These are phyloP conservation scores for Synanthedon vespiformis DNA, from an alignment of 2,888 invertebrate genomes.

Conservation along the genomic window DNA sequence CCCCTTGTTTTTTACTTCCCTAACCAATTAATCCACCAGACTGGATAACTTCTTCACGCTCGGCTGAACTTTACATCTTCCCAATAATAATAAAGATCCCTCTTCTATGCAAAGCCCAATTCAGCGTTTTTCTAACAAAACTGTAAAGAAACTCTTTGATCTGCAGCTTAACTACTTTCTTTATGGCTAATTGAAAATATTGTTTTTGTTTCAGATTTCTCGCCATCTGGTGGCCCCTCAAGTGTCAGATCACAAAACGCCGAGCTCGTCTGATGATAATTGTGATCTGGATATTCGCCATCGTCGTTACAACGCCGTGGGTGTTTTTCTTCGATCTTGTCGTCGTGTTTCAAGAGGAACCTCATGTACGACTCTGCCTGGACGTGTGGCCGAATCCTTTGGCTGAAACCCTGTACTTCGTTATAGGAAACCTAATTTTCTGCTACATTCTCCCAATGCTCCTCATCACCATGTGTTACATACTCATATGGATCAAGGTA, in stretches of 20 bases:
- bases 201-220: constrained; percentile 82
- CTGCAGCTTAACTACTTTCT: neutral
- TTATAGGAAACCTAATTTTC: constrained; percentile 88
- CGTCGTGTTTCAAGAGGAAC: constrained; percentile 78
- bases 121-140: too few relatives aligned
- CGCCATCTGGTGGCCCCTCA: constrained; percentile 95
- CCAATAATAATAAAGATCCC: constrained; percentile 14
- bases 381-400: constrained; percentile 89
- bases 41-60: constrained; percentile 19
- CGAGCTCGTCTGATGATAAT: constrained; percentile 89
- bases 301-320: constrained; percentile 90
- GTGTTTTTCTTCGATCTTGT: constrained; percentile 89
- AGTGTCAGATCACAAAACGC: constrained; percentile 89
- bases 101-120: constrained; percentile 3
- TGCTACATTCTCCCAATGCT: constrained; percentile 93
- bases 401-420: constrained; percentile 86
- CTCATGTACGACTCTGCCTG: constrained; percentile 81
- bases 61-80: constrained; percentile 13
- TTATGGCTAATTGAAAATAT: constrained; percentile 3
- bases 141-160: neutral
- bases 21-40: constrained; percentile 25
- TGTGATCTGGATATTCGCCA: constrained; percentile 89
- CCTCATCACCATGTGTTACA: constrained; percentile 91
- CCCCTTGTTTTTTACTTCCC: constrained; percentile 1
- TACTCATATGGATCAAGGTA: constrained; percentile 91